Evolutionary conservation across 1,140 invertebrate species (phyloP).

Genomic region (Drosophila kohkoa): DNA sequence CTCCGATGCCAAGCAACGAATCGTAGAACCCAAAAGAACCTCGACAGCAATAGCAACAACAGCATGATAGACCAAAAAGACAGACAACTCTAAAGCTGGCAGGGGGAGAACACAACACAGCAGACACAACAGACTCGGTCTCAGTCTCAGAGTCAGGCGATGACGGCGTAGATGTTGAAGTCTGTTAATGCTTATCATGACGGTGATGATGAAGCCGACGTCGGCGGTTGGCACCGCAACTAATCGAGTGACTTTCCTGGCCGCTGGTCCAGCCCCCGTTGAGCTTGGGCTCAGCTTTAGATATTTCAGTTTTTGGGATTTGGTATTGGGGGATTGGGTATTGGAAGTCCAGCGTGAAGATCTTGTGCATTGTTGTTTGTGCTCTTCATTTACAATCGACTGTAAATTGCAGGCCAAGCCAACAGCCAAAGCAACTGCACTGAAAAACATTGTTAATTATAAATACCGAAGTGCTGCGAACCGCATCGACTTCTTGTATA

Average conservation of each 20-base stretch:
- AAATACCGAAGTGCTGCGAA: constrained; percentile 41
- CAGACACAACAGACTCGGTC: constrained; percentile 25
- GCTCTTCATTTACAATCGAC: constrained; percentile 71
- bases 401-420: constrained; percentile 60
- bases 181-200: constrained; percentile 77
- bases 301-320: not conserved
- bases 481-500: constrained; percentile 55
- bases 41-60: constrained; percentile 3
- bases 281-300: not conserved
- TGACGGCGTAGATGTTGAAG: constrained; percentile 72
- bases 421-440: constrained; percentile 41
- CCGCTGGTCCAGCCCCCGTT: constrained; percentile 55
- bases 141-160: constrained; percentile 40
- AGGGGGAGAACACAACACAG: not conserved
- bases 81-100: constrained; percentile 17
- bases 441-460: constrained; percentile 68
- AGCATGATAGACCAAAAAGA: constrained; percentile 62
- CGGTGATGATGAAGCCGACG: constrained; percentile 65
- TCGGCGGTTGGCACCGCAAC: constrained; percentile 72
- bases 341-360: constrained; percentile 26
- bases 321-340: not conserved
- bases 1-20: constrained; percentile 55
- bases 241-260: constrained; percentile 69
- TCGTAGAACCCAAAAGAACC: constrained; percentile 46
- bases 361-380: constrained; percentile 69